phyloP scores from a whole-genome alignment of 2,113 vertebrate species.

The Abramis brama region DNA sequence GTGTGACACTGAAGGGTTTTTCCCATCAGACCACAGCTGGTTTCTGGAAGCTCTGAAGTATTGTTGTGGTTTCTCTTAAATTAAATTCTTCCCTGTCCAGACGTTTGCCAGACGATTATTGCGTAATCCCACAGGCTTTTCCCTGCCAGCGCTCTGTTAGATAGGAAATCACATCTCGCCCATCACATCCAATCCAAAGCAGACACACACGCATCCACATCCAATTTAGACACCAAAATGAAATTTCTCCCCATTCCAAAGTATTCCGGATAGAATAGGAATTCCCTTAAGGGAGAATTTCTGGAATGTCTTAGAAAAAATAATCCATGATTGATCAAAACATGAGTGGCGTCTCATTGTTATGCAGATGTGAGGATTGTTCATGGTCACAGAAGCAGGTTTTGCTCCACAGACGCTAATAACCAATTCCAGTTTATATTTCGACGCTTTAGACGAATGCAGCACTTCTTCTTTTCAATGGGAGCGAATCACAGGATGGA shows the following conservation, averaged over 20 bases:
- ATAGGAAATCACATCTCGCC: constrained; percentile 44
- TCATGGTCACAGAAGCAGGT: not conserved
- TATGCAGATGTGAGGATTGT: constrained; percentile 47
- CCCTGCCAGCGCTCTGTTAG: constrained; percentile 1
- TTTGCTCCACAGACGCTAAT: not conserved
- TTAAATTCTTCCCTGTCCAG: constrained; percentile 24
- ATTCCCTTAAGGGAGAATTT: constrained; percentile 35
- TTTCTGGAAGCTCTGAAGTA: not conserved
- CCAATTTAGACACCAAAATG: constrained; percentile 55
- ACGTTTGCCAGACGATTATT: constrained; percentile 12
- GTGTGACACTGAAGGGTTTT: not conserved
- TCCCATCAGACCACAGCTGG: not conserved
- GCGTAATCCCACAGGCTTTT: constrained; percentile 34
- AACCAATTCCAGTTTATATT: constrained; percentile 16
- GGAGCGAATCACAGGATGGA: not conserved
- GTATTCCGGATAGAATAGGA: not conserved
- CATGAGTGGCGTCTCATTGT: constrained; percentile 38
- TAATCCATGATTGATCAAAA: constrained; percentile 1
- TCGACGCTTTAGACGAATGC: not conserved
- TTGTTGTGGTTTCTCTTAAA: not conserved
- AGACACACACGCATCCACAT: not conserved
- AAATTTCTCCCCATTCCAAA: constrained; percentile 25
- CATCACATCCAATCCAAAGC: constrained; percentile 4
- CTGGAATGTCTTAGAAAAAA: not conserved
- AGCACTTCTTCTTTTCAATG: not conserved